Base-by-base conservation (phyloP, 2,113 vertebrate genomes). In the Oreochromis spilurus region DNA sequence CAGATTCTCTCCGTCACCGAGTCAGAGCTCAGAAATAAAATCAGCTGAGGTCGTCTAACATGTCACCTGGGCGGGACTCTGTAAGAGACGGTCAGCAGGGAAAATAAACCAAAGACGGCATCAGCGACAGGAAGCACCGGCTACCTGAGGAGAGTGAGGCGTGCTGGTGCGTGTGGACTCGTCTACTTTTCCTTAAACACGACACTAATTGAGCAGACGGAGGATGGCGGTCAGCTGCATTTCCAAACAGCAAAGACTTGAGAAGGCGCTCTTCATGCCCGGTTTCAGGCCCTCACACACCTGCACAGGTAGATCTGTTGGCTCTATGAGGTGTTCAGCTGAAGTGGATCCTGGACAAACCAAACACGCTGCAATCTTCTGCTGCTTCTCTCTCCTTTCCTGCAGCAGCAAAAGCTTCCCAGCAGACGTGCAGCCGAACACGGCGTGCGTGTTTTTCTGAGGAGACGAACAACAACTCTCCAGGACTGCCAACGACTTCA, bases 381-480 rank as follows among this genome's bases (percentile, higher is more conserved):
- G 26, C 26, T 29, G 58, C 58, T 62, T 17, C 14, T 26, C 38
- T 26, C 14, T 45, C 13, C 21, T 26, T 26, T 10, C 40, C 36
- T 1, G 67, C 67, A 43, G 26, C 57, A 17, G 36, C 3, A 7
- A 21, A 24, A 40, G 36, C 36, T 24, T 67, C 38, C 11, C 62
- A 67, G 36, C 31, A 67, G 36, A 14, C 0, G 11, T 40, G 62
- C 29, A 62, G 29, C 31, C 14, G 4, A 10, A 16, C 29, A 11
- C 5, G 0, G 0, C 62, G 7, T 9, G 36, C 21, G 4, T 5
- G 62, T 21, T 13, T 62, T 65, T 38, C 17, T 38, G 31, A 65
- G 31, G 6, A 38, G 31, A 0, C 4, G 17, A 62, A 2, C 29
- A 19, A 0, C 16, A 31, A 58, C 7, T 36, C 31, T 65, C 6